Conservation (phyloP, 1,140 invertebrate species). For the Lineus longissimus region DNA sequence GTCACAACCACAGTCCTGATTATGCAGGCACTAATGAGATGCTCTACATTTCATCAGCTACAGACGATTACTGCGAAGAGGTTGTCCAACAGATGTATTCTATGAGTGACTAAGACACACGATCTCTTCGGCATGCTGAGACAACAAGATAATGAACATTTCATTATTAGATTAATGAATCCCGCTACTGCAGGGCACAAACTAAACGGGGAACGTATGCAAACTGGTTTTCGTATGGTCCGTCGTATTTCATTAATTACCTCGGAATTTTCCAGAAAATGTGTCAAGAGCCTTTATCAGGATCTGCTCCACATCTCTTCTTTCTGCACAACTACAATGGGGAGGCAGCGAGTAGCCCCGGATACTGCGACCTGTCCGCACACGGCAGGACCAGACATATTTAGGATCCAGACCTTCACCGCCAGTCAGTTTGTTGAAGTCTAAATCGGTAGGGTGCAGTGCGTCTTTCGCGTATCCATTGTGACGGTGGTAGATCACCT, state of each 20-base stretch:
- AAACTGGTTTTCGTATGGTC: too few relatives aligned
- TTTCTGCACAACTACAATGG: constrained; percentile 21
- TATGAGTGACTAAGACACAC: too few relatives aligned
- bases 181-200: too few relatives aligned
- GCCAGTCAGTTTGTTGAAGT: constrained; percentile 11
- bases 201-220: too few relatives aligned
- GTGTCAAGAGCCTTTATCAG: constrained; percentile 16
- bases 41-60: too few relatives aligned
- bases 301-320: constrained; percentile 24
- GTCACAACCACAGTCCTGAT: constrained; percentile 24
- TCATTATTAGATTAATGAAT: too few relatives aligned
- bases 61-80: too few relatives aligned
- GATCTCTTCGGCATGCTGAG: constrained; percentile 14
- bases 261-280: constrained; percentile 20
- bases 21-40: too few relatives aligned
- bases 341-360: constrained; percentile 27
- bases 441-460: constrained; percentile 11
- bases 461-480: constrained; percentile 5
- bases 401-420: constrained; percentile 9
- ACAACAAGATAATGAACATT: constrained; percentile 17
- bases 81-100: too few relatives aligned
- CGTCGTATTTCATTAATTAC: constrained; percentile 22
- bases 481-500: constrained; percentile 18
- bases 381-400: constrained; percentile 24
- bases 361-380: constrained; percentile 24